phyloP scores from a whole-genome alignment of 2,888 invertebrate genomes.

The Brachylomia viminalis region DNA sequence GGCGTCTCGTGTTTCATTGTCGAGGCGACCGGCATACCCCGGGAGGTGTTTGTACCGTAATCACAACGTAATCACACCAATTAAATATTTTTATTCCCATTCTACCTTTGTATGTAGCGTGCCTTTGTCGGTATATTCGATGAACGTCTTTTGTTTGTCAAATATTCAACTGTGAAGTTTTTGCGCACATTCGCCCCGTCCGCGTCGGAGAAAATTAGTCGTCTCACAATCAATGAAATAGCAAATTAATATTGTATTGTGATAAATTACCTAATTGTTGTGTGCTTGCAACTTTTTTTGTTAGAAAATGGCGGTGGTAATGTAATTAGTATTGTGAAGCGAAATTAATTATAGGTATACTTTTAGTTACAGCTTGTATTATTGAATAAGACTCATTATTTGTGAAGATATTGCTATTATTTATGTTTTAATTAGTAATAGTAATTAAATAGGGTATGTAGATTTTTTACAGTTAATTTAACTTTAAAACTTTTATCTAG shows the following conservation, averaged over 20 bases:
- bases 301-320: conserved; percentile 34
- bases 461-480: neutral
- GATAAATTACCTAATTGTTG: conserved; percentile 42
- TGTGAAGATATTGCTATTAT: conserved; percentile 19
- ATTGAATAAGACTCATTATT: conserved; percentile 39
- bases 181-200: conserved; percentile 46
- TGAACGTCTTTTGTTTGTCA: conserved; percentile 81
- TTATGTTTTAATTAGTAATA: conserved; percentile 9
- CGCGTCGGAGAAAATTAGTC: conserved; percentile 53
- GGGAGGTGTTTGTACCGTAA: conserved; percentile 87
- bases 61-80: conserved; percentile 87
- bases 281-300: conserved; percentile 45
- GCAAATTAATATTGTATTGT: conserved; percentile 66
- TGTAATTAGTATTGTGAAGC: conserved; percentile 50
- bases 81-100: conserved; percentile 89
- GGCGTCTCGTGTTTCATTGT: conserved; percentile 63
- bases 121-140: conserved; percentile 82
- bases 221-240: conserved; percentile 61
- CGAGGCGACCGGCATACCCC: conserved; percentile 71
- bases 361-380: conserved; percentile 29
- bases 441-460: neutral
- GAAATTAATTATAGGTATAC: conserved; percentile 49
- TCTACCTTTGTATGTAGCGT: conserved; percentile 80
- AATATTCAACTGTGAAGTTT: conserved; percentile 58
- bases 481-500: neutral